Evolutionary conservation across 1,140 invertebrate species (phyloP), one percentile per base, ranked within the genome.

Genomic region (Plodia interpunctella): DNA sequence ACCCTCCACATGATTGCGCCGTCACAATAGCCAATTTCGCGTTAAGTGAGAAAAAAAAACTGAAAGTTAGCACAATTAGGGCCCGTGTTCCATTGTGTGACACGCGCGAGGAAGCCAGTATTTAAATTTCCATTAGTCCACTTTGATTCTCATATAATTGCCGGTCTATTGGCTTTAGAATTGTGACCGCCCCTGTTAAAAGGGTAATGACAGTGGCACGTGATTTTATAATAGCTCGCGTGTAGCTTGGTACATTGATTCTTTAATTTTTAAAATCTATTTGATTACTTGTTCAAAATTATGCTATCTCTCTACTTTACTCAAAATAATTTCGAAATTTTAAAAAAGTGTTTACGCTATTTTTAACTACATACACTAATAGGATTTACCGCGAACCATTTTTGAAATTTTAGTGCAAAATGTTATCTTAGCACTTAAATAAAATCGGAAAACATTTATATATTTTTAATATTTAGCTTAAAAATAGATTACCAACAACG

Each of bases 101-200:
- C 51, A 56, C 30, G 52, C 59, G n/a, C 21, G 20, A 72, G 78
- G 76, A 78, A 80, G 72, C 70, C 58, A 74, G 71, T 75, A 74
- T 83, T 83, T 83, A 79, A 80, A 79, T 77, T 80, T 83, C 80
- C 80, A 83, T 83, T 83, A 79, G 72, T 63, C n/a, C 68, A 61
- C 71, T 70, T 62, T 60, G 66, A 68, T 18, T 25, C 13, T 25
- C 60, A 74, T 78, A n/a, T 53, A 80, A 77, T 81, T 78, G 65
- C 63, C 71, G 65, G 63, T 62, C 65, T 65, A 64, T 68, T 65
- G 66, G 58, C 50, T 54, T 50, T 56, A 25, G 28, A 32, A 32
- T 55, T 52, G 49, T 44, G 21, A 19, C 11, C 54, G 53, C 20
- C 20, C 8, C 49, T 59, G 18, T 15, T 44, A 44, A 44, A 44